phyloP scores from a whole-genome alignment of 2,113 vertebrate genomes.

The Lontra canadensis region DNA sequence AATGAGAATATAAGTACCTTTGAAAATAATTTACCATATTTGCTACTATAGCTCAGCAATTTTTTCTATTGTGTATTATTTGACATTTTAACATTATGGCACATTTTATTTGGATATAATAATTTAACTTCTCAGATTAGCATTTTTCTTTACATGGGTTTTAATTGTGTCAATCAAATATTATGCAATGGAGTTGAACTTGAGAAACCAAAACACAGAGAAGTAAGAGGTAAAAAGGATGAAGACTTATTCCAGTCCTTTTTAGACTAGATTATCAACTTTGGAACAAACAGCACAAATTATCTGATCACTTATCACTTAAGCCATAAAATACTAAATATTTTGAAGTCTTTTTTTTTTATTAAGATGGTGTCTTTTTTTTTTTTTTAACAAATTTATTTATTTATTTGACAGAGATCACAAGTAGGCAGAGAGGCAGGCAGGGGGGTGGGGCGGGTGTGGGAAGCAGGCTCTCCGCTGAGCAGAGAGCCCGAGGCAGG shows the following conservation, averaged over 20 bases:
- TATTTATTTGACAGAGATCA: too few relatives aligned
- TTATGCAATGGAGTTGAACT: background rate
- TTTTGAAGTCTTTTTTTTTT: background rate
- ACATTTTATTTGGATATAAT: background rate
- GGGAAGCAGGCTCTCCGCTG: too few relatives aligned
- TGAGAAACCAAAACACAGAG: background rate
- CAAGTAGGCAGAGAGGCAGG: too few relatives aligned
- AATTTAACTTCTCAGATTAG: background rate
- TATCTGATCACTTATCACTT: background rate
- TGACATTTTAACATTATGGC: background rate
- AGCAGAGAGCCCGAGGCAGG: too few relatives aligned
- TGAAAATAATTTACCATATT: background rate
- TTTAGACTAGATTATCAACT: background rate
- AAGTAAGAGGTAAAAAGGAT: background rate
- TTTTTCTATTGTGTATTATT: background rate
- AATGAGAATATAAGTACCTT: background rate
- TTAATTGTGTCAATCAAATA: background rate
- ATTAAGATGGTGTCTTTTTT: too few relatives aligned
- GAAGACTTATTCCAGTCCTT: background rate
- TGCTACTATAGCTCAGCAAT: background rate
- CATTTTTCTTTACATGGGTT: slow-evolving; percentile 5
- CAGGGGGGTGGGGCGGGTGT: too few relatives aligned
- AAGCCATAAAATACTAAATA: background rate
- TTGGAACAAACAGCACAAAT: background rate
- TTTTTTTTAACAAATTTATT: too few relatives aligned